These are phyloP conservation scores for Prunella strophiata DNA, from an alignment of 2,797 vertebrate genomes.

Conservation along the genomic window DNA sequence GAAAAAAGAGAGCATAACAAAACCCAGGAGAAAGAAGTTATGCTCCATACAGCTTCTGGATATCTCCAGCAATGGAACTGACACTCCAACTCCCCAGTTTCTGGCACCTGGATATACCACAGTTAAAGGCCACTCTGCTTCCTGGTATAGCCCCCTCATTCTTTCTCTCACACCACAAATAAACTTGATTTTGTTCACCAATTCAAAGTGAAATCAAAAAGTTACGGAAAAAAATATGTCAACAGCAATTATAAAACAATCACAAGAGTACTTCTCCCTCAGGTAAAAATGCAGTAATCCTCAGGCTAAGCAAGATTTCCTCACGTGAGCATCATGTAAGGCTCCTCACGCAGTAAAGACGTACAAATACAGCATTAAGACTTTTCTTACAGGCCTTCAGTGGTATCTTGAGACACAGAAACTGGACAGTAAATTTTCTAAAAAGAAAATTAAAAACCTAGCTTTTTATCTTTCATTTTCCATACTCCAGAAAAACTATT, in stretches of 20 bases:
- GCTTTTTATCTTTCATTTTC: background rate
- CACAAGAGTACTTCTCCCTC: background rate
- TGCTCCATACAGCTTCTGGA: background rate
- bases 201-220: background rate
- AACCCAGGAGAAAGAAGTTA: background rate
- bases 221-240: background rate
- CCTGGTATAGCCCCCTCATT: background rate
- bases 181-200: background rate
- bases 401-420: background rate
- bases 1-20: fast-evolving
- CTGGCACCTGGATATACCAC: background rate
- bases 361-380: background rate
- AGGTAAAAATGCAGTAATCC: background rate
- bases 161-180: background rate
- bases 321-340: background rate
- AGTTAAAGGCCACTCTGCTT: background rate
- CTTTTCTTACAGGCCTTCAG: background rate
- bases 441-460: background rate
- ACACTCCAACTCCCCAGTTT: background rate
- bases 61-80: background rate
- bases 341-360: background rate
- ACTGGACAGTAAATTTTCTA: background rate
- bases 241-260: background rate
- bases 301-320: background rate
- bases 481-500: background rate